These are phyloP conservation scores for Orthonevra nobilis DNA, from an alignment of 2,888 invertebrate species.

Conservation along the genomic window DNA sequence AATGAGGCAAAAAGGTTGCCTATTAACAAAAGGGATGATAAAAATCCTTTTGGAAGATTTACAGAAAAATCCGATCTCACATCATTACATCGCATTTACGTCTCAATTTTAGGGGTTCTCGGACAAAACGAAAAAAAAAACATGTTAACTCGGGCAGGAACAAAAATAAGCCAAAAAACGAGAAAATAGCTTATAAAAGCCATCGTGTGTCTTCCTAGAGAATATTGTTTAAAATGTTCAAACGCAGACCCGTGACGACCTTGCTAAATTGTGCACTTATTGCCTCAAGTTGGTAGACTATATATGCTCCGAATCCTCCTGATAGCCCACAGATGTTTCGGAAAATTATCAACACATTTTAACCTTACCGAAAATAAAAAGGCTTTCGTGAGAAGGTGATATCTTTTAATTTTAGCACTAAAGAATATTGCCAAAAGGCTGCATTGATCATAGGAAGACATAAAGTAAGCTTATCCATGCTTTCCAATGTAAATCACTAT, in stretches of 20 bases:
- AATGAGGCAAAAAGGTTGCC: slow-evolving; percentile 64
- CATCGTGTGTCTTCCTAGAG: slow-evolving; percentile 18
- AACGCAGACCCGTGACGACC: slow-evolving; percentile 13
- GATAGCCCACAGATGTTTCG: not conserved
- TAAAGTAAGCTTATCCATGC: too few relatives aligned
- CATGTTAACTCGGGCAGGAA: slow-evolving; percentile 4
- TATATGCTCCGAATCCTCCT: not conserved
- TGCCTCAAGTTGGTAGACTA: slow-evolving; percentile 33
- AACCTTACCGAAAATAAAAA: slow-evolving; percentile 2
- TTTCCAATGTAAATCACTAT: too few relatives aligned
- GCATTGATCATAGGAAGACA: not conserved
- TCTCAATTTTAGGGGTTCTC: slow-evolving; percentile 51
- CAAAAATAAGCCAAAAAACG: slow-evolving; percentile 7
- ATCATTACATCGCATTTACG: slow-evolving; percentile 68
- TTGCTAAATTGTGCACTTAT: slow-evolving; percentile 40
- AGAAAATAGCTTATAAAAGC: not conserved
- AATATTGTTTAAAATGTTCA: slow-evolving; percentile 41
- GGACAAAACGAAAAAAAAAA: slow-evolving; percentile 28
- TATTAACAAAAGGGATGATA: slow-evolving; percentile 63
- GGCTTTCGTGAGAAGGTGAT: not conserved
- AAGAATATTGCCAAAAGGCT: not conserved
- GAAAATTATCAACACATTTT: not conserved
- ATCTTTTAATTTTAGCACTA: not conserved
- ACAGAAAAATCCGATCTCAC: slow-evolving; percentile 61
- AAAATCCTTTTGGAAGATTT: slow-evolving; percentile 64